Conservation (phyloP, 2,888 invertebrate species). For the Strigamia transsilvanica region DNA sequence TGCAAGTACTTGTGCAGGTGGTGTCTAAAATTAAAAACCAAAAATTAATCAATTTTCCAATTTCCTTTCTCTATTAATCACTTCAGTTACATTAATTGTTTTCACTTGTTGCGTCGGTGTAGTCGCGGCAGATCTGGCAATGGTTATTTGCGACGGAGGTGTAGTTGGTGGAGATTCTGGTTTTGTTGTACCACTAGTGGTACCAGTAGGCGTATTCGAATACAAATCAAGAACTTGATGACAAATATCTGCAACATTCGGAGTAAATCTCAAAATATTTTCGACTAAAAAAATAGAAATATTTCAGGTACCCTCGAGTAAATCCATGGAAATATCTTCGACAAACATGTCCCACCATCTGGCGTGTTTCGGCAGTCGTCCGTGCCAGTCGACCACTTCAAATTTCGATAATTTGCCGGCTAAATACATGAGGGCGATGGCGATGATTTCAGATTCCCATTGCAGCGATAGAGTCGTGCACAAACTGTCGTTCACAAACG, state of each 20-base stretch:
- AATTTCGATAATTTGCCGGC: constrained; percentile 96
- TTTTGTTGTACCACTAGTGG: constrained; percentile 61
- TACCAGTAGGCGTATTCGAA: constrained; percentile 72
- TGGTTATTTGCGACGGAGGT: constrained; percentile 43
- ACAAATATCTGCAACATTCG: constrained; percentile 79
- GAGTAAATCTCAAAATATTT: neutral
- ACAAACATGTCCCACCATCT: constrained; percentile 99
- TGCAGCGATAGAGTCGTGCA: constrained; percentile 96
- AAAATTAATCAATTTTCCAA: neutral
- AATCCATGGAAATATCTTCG: constrained; percentile 90
- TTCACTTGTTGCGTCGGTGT: neutral
- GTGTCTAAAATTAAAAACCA: neutral
- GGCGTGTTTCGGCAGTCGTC: constrained; percentile 76
- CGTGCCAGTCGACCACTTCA: constrained; percentile 92
- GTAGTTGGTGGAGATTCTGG: constrained; percentile 64
- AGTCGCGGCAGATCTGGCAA: neutral
- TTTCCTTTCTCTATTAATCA: neutral
- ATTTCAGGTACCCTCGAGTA: constrained; percentile 77
- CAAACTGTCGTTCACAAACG: constrained; percentile 97
- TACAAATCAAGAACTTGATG: constrained; percentile 93
- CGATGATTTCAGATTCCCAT: constrained; percentile 99
- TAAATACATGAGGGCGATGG: constrained; percentile 95
- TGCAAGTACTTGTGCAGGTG: neutral
- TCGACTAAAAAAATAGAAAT: neutral
- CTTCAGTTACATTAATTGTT: neutral